Evolutionary conservation across 2,888 invertebrate species (phyloP).

Genomic region (Scrobipalpa costella): DNA sequence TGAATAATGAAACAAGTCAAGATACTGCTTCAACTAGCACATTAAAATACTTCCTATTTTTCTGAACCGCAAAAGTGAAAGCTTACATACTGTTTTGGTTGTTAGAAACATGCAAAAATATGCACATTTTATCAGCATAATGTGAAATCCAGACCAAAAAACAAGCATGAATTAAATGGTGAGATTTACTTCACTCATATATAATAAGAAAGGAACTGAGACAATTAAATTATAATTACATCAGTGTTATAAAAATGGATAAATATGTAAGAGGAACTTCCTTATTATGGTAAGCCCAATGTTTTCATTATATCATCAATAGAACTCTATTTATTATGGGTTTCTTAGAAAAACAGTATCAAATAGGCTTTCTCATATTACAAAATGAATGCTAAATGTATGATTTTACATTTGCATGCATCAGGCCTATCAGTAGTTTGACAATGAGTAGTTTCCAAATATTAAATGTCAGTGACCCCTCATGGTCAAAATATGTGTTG

Average conservation of each 20-base stretch:
- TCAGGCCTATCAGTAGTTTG: not conserved
- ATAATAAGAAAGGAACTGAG: not conserved
- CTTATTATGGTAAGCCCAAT: not conserved
- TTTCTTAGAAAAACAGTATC: not conserved
- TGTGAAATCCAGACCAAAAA: conserved; percentile 9
- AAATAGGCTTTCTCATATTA: not conserved
- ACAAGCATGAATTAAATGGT: not conserved
- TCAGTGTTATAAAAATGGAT: not conserved
- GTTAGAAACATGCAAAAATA: conserved; percentile 22
- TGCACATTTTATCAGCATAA: conserved; percentile 20
- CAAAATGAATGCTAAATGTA: not conserved
- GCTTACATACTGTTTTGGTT: conserved; percentile 16
- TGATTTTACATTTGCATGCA: conserved; percentile 7
- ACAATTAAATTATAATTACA: not conserved
- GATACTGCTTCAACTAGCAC: conserved; percentile 5
- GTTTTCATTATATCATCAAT: not conserved
- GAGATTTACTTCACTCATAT: not conserved
- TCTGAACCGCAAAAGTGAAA: conserved; percentile 26
- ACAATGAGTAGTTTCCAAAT: conserved; percentile 6
- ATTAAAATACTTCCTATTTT: conserved; percentile 17
- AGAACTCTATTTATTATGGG: not conserved
- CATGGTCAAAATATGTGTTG: not conserved
- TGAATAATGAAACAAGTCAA: conserved; percentile 23
- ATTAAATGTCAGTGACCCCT: not conserved
- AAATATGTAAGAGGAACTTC: not conserved